A percentile compares a stretch with the other conserved stretches of the same genome.
Evolutionary conservation across 2,797 vertebrate species (phyloP).

Genomic region (Phaenicophaeus curvirostris): DNA sequence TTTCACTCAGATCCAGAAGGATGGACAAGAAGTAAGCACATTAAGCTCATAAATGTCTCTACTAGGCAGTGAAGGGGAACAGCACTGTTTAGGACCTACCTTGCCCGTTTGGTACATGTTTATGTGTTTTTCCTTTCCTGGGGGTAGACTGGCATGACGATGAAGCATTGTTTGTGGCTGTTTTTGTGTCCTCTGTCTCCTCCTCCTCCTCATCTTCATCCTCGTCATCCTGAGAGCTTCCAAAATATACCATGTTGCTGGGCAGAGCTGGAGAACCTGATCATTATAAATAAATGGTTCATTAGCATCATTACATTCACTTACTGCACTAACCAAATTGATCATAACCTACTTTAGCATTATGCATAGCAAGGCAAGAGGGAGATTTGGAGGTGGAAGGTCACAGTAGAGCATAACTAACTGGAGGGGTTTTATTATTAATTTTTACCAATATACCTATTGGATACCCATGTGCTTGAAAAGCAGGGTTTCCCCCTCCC

Average conservation of each 20-base stretch:
- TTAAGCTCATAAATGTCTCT: background rate
- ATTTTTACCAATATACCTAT: slow-evolving; percentile 17
- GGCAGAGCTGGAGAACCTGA: slow-evolving; percentile 94
- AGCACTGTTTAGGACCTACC: slow-evolving; percentile 75
- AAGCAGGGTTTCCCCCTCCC: background rate
- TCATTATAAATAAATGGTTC: slow-evolving; percentile 19
- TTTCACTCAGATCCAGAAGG: background rate
- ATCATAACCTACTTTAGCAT: background rate
- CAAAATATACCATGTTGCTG: slow-evolving; percentile 95
- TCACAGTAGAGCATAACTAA: background rate
- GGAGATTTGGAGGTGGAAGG: background rate
- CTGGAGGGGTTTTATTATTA: background rate
- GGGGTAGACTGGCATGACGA: slow-evolving; percentile 97
- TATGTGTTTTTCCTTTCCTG: slow-evolving; percentile 91
- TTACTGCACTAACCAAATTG: background rate
- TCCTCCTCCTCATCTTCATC: slow-evolving; percentile 90
- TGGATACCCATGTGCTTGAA: background rate
- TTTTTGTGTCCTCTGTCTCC: slow-evolving; percentile 84
- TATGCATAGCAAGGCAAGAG: background rate
- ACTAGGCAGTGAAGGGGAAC: background rate
- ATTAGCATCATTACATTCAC: slow-evolving; percentile 22
- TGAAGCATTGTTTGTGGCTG: slow-evolving; percentile 82
- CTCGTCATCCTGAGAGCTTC: slow-evolving; percentile 97
- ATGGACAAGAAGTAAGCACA: background rate
- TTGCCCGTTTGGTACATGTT: slow-evolving; percentile 89